A percentile compares a stretch with the other conserved stretches of the same genome.
These are phyloP conservation scores for Amblyjoppa fuscipennis DNA, from an alignment of 2,888 invertebrate genomes.

Conservation along the genomic window DNA sequence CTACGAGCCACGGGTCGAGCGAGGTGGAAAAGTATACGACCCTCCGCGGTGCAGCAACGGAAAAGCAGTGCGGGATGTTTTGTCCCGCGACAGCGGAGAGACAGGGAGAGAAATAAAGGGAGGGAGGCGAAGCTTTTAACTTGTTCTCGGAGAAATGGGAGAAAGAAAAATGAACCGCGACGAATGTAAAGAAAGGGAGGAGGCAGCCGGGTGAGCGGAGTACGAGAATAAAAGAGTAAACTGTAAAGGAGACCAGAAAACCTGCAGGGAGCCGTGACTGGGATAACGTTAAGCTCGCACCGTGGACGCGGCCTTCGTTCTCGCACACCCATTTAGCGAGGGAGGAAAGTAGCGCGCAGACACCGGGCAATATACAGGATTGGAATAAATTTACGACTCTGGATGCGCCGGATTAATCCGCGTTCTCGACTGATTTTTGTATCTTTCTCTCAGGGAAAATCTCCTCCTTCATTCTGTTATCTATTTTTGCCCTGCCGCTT, in stretches of 20 bases:
- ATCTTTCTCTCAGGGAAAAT: neutral
- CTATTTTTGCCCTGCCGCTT: conserved; percentile 22
- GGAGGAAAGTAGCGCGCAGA: conserved; percentile 14
- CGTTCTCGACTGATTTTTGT: conserved; percentile 59
- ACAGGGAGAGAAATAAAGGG: neutral
- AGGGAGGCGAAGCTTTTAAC: conserved; percentile 43
- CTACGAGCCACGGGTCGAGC: neutral
- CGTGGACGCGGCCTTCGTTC: conserved; percentile 72
- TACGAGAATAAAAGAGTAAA: conserved; percentile 24
- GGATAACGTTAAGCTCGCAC: conserved; percentile 78
- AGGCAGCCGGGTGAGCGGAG: neutral
- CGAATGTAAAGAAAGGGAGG: conserved; percentile 23
- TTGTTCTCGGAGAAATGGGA: conserved; percentile 45
- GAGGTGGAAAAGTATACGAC: conserved; percentile 40
- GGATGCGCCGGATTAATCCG: conserved; percentile 76
- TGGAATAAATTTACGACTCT: conserved; percentile 79
- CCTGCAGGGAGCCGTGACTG: conserved; percentile 76
- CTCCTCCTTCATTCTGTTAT: conserved; percentile 12
- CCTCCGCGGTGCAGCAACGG: conserved; percentile 21
- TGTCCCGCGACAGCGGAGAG: conserved; percentile 28
- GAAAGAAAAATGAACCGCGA: conserved; percentile 45
- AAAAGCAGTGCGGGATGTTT: conserved; percentile 44
- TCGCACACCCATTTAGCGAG: conserved; percentile 48
- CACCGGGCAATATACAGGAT: conserved; percentile 71
- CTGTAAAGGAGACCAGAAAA: conserved; percentile 4